Percentiles rank a stretch among this genome's conserved stretches.
phyloP scores from a whole-genome alignment of 2,113 vertebrate genomes.

The Pterophyllum scalare region DNA sequence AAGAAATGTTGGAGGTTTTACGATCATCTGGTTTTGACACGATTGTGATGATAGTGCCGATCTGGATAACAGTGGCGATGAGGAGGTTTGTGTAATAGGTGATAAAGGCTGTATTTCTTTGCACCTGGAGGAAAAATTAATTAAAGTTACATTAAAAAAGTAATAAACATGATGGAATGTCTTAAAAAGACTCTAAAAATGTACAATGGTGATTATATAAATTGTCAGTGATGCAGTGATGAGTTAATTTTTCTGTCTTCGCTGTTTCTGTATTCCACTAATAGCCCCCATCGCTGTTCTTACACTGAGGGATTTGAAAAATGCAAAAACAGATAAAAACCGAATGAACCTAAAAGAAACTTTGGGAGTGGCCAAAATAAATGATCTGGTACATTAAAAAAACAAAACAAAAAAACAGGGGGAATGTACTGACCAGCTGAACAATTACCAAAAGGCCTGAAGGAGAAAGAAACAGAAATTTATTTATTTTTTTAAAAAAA shows the following conservation, averaged over 20 bases:
- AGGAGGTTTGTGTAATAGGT: slow-evolving; percentile 1
- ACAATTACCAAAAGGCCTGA: no score
- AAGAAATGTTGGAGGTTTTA: neutral
- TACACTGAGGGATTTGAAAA: no score
- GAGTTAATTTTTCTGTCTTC: neutral
- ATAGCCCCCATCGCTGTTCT: no score
- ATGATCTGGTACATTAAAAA: no score
- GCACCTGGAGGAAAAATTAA: neutral
- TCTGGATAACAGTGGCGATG: neutral
- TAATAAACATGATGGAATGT: neutral
- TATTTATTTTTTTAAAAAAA: no score
- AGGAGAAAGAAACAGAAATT: no score
- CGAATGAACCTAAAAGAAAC: no score
- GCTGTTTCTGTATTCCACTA: neutral
- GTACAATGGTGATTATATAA: neutral
- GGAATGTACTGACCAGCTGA: no score
- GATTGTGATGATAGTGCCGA: neutral
- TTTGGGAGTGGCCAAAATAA: no score
- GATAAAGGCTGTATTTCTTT: neutral
- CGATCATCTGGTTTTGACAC: neutral
- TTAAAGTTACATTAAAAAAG: neutral
- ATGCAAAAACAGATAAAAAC: no score
- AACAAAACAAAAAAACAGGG: no score
- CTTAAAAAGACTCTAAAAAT: neutral
- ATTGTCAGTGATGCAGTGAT: neutral